Conservation (phyloP, 1,140 invertebrate genomes). For the Leptopilina clavipes region DNA sequence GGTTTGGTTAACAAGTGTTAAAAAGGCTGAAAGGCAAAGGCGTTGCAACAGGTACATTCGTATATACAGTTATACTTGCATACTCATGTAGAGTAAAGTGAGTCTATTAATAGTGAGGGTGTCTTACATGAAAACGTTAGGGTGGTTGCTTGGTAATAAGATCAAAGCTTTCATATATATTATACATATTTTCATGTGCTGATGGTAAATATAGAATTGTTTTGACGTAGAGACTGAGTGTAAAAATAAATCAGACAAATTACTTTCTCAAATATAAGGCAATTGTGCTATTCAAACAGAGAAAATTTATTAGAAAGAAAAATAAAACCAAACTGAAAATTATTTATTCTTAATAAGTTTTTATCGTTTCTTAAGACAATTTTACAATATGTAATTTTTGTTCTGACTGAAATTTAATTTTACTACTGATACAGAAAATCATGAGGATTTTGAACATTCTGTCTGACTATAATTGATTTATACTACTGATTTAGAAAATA, state of each 20-base stretch:
- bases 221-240: background rate
- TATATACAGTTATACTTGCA: background rate
- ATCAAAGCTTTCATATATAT: background rate
- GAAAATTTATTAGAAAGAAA: too few species aligned
- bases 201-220: background rate
- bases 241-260: background rate
- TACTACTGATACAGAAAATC: too few species aligned
- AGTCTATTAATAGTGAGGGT: background rate
- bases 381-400: too few species aligned
- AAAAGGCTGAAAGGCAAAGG: conserved; percentile 43
- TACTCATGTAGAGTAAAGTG: background rate
- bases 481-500: too few species aligned
- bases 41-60: conserved; percentile 60
- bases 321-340: too few species aligned
- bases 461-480: too few species aligned
- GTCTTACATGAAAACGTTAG: background rate
- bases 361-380: too few species aligned
- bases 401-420: too few species aligned
- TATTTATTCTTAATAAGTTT: too few species aligned
- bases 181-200: background rate
- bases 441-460: too few species aligned
- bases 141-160: background rate
- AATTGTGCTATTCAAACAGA: background rate
- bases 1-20: conserved; percentile 5
- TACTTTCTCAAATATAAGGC: background rate